Percentiles rank a stretch among this genome's conserved stretches.
Conservation (phyloP, 2,888 invertebrate genomes). For the Synergus gifuensis region DNA sequence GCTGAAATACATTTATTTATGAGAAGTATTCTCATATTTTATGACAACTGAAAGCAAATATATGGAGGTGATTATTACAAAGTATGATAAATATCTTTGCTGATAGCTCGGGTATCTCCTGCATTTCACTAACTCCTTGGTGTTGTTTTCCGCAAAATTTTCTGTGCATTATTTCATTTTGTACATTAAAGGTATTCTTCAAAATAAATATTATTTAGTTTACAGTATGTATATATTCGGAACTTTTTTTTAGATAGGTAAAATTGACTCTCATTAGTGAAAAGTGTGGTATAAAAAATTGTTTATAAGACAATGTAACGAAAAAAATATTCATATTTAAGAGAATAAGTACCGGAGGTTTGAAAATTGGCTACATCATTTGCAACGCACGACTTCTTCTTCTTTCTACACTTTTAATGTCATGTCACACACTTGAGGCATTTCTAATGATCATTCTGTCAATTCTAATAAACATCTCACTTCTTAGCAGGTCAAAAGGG, state of each 20-base stretch:
- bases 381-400: conserved; percentile 31
- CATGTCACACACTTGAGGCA: conserved; percentile 28
- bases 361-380: conserved; percentile 25
- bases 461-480: conserved; percentile 27
- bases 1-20: conserved; percentile 37
- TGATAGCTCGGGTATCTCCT: conserved; percentile 26
- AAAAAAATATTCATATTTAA: background rate
- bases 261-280: background rate
- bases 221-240: too few species aligned
- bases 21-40: conserved; percentile 36
- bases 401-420: conserved; percentile 35
- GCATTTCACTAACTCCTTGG: conserved; percentile 11
- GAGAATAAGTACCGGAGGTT: background rate
- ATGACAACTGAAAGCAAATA: conserved; percentile 36
- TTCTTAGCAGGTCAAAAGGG: conserved; percentile 16
- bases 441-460: conserved; percentile 36
- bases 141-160: conserved; percentile 19
- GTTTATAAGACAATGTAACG: background rate
- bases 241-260: too few species aligned
- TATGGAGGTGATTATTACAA: conserved; percentile 35
- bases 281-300: background rate
- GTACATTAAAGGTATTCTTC: background rate
- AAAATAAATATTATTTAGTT: background rate
- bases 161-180: conserved; percentile 9
- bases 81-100: conserved; percentile 37